phyloP scores from a whole-genome alignment of 37 sponge, comb jelly and placozoan species.

The Aphrocallistes beatrix region DNA sequence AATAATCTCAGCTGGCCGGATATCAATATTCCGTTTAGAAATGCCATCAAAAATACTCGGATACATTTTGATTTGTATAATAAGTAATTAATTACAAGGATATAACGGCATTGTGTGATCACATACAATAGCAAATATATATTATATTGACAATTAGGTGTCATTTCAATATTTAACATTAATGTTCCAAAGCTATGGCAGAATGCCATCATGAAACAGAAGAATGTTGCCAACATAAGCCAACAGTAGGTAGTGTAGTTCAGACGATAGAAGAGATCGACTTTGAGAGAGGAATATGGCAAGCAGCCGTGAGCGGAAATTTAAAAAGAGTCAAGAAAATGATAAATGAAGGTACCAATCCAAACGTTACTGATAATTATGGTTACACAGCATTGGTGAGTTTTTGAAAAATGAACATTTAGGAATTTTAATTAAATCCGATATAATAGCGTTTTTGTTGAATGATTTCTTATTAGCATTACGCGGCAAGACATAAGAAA shows the following conservation, averaged over 20 bases:
- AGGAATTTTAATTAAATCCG: not conserved
- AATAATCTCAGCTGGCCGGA: too few species aligned
- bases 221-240: not conserved
- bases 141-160: too few species aligned
- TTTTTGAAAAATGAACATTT: not conserved
- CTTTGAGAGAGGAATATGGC: slow-evolving; percentile 82
- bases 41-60: too few species aligned
- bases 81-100: too few species aligned
- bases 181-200: not conserved
- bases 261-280: slow-evolving; percentile 42
- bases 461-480: not conserved
- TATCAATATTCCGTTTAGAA: too few species aligned
- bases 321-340: slow-evolving; percentile 26
- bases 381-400: slow-evolving; percentile 74
- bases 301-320: slow-evolving; percentile 67
- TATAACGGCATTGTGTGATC: too few species aligned
- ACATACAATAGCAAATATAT: too few species aligned
- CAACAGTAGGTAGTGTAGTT: not conserved
- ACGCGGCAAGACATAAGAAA: not conserved
- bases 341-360: slow-evolving; percentile 19
- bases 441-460: too few species aligned
- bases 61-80: too few species aligned
- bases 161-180: not conserved
- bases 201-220: not conserved
- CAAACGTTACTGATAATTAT: slow-evolving; percentile 38